Percentiles rank a stretch among this genome's conserved stretches.
Conservation (phyloP, 1,140 invertebrate species). For the Drosophila fuyamai region DNA sequence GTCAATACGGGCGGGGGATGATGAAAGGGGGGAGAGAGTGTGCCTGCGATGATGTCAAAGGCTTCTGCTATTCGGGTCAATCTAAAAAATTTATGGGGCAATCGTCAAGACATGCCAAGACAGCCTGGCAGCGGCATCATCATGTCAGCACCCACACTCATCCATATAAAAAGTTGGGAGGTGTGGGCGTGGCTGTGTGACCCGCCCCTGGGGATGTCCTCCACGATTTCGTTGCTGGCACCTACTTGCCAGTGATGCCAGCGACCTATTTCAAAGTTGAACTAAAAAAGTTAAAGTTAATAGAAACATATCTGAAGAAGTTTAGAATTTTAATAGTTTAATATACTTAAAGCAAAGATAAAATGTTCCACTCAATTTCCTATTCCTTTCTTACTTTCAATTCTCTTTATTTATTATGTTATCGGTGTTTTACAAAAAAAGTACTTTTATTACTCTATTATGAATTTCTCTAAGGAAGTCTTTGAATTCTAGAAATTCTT, state of each 20-base stretch:
- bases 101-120: conserved; percentile 69
- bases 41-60: conserved; percentile 69
- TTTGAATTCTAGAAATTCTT: too few species aligned
- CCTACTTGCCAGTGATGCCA: conserved; percentile 13
- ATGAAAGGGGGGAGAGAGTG: conserved; percentile 1
- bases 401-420: too few species aligned
- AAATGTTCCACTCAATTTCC: too few species aligned
- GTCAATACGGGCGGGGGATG: conserved; percentile 25
- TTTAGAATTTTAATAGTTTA: too few species aligned
- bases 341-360: too few species aligned
- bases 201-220: conserved; percentile 13
- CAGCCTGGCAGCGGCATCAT: conserved; percentile 39
- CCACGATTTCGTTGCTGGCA: conserved; percentile 1
- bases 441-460: too few species aligned
- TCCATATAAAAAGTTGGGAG: background rate
- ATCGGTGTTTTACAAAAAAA: too few species aligned
- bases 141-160: conserved; percentile 49
- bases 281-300: background rate
- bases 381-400: too few species aligned
- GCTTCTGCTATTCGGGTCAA: conserved; percentile 69
- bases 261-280: background rate
- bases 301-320: background rate
- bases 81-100: conserved; percentile 72
- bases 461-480: too few species aligned
- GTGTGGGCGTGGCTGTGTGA: conserved; percentile 10